Percentiles rank a stretch among this genome's conserved stretches.
Evolutionary conservation across 1,140 invertebrate species (phyloP).

Genomic region (Orussus abietinus): DNA sequence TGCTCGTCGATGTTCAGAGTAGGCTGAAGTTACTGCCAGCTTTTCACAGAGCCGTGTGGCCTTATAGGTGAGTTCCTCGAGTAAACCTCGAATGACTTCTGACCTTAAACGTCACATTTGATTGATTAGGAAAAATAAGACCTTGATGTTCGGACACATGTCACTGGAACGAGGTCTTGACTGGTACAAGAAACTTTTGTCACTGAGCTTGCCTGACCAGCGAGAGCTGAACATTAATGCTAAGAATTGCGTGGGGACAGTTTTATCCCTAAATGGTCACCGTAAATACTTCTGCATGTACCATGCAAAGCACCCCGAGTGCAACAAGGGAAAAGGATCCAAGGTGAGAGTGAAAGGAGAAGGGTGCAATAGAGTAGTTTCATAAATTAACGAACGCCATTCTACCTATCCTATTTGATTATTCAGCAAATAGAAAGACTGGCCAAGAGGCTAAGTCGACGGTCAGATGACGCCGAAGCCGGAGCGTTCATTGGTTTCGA

Average conservation of each 20-base stretch:
- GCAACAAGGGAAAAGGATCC: constrained; percentile 51
- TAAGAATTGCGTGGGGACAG: constrained; percentile 95
- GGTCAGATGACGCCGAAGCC: constrained; percentile 62
- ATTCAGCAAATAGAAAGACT: constrained; percentile 62
- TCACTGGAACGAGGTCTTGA: constrained; percentile 84
- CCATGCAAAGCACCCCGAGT: constrained; percentile 86
- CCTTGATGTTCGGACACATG: constrained; percentile 89
- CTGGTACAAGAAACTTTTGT: constrained; percentile 90
- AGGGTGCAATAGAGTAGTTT: neutral
- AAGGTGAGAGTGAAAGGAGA: constrained; percentile 48
- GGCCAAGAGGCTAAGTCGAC: constrained; percentile 58
- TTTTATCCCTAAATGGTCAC: constrained; percentile 92
- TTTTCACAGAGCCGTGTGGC: constrained; percentile 92
- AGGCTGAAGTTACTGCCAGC: constrained; percentile 81
- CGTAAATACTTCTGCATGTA: constrained; percentile 98
- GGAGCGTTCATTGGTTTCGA: constrained; percentile 79
- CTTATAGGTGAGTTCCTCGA: constrained; percentile 79
- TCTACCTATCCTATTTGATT: constrained; percentile 11
- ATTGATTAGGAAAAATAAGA: constrained; percentile 73
- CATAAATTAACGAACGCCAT: neutral
- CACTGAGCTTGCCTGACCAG: constrained; percentile 76
- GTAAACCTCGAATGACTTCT: no score
- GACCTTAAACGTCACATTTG: no score
- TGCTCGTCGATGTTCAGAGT: constrained; percentile 85
- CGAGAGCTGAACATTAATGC: constrained; percentile 88